Evolutionary conservation across 2,888 invertebrate species (phyloP).

Genomic region (Drosophila phalerata): DNA sequence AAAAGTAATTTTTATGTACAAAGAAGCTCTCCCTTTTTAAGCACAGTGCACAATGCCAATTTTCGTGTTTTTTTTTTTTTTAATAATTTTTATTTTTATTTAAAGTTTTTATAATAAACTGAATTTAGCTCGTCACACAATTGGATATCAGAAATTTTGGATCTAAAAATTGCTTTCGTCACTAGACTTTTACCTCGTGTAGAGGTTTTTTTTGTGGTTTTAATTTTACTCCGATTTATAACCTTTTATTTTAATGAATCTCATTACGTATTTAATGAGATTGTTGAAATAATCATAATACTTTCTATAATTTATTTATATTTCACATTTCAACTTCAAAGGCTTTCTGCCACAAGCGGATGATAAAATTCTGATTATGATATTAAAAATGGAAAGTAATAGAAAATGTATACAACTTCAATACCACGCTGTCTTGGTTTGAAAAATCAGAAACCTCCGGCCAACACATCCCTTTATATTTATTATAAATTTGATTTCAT

Average conservation of each 20-base stretch:
- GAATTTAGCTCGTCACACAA: no score
- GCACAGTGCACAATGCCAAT: no score
- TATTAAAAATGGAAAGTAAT: not conserved
- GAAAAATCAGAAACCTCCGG: not conserved
- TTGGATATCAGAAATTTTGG: no score
- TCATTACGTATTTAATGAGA: not conserved
- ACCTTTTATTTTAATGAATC: not conserved
- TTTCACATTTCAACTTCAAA: not conserved
- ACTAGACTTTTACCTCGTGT: no score
- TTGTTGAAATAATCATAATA: not conserved
- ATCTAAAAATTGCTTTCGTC: no score
- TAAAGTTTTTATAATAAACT: no score
- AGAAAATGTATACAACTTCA: not conserved
- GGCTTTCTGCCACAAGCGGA: not conserved
- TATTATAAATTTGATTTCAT: slow-evolving; percentile 20
- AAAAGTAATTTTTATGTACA: no score
- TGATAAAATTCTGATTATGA: slow-evolving; percentile 3
- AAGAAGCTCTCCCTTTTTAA: no score
- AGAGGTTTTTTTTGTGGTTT: no score
- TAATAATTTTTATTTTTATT: no score
- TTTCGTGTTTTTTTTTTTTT: no score
- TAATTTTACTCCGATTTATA: no score
- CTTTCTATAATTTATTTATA: not conserved
- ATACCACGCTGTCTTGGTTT: not conserved
- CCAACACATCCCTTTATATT: not conserved